phyloP scores from a whole-genome alignment of 1,140 invertebrate genomes.

The Microplitis mediator region DNA sequence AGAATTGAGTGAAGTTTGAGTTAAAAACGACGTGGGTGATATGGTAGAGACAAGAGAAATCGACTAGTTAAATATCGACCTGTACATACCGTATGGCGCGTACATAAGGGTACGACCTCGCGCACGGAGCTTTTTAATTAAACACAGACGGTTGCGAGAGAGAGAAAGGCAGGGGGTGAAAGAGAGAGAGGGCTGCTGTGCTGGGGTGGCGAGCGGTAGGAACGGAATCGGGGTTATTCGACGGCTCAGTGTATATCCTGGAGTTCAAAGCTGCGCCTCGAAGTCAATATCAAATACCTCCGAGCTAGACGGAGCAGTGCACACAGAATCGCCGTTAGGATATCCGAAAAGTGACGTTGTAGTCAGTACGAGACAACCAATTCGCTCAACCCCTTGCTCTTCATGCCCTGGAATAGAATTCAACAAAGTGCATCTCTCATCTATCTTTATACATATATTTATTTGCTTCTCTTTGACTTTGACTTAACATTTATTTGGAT shows the following conservation, averaged over 20 bases:
- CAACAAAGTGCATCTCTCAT: conserved; percentile 38
- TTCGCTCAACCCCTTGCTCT: neutral
- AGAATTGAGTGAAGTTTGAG: neutral
- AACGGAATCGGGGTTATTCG: conserved; percentile 8
- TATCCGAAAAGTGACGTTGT: conserved; percentile 27
- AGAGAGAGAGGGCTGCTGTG: neutral
- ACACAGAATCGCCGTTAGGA: conserved; percentile 31
- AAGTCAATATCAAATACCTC: conserved; percentile 64
- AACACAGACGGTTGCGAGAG: conserved; percentile 42
- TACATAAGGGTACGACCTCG: conserved; percentile 22
- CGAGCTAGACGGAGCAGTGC: conserved; percentile 54
- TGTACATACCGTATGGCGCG: conserved; percentile 15
- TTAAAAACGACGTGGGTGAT: neutral
- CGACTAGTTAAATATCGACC: conserved; percentile 19
- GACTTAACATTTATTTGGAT: neutral
- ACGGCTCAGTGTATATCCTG: conserved; percentile 15
- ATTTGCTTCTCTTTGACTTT: neutral
- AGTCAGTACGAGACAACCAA: conserved; percentile 42
- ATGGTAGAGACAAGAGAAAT: neutral
- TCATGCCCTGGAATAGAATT: conserved; percentile 33
- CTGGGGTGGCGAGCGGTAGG: neutral
- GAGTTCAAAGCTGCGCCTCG: conserved; percentile 60
- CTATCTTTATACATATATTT: neutral
- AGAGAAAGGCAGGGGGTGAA: conserved; percentile 4
- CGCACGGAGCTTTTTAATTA: conserved; percentile 60